Conservation (phyloP, 2,113 vertebrate species). For the Piprites chloris region DNA sequence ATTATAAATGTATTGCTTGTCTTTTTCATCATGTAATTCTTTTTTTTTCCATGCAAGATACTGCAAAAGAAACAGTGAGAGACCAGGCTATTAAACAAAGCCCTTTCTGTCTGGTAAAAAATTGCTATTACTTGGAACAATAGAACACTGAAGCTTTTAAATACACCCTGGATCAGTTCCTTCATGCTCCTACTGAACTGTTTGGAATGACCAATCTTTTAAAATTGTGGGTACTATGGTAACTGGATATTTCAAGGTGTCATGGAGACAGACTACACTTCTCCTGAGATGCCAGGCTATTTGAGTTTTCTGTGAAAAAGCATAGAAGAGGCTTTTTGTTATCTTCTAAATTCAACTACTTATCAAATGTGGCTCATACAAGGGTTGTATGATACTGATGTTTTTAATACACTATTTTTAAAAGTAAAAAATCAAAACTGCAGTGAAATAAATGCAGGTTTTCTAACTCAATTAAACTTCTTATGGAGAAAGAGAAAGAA, state of each 20-base stretch:
- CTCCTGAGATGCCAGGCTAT: neutral
- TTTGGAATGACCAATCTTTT: neutral
- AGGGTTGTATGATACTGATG: neutral
- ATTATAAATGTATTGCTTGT: neutral
- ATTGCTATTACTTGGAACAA: neutral
- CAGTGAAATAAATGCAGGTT: neutral
- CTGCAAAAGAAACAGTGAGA: neutral
- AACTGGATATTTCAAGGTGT: constrained; percentile 18
- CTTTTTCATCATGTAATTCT: neutral
- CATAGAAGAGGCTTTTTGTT: neutral
- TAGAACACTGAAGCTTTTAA: neutral
- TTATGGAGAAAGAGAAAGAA: neutral
- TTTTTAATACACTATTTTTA: neutral
- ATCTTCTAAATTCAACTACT: neutral
- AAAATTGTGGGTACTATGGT: constrained; percentile 18
- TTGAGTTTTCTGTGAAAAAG: neutral
- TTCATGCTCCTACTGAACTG: neutral
- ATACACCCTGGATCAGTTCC: neutral
- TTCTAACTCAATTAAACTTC: neutral
- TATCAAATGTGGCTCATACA: neutral
- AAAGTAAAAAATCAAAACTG: neutral
- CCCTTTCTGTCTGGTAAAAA: neutral
- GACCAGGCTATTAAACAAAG: neutral
- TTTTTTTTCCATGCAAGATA: neutral
- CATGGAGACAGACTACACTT: neutral